Evolutionary conservation across 92 coral and sea anemone genomes (phyloP), one percentile per base, ranked within the genome.

Genomic region (Actinostola sp.): DNA sequence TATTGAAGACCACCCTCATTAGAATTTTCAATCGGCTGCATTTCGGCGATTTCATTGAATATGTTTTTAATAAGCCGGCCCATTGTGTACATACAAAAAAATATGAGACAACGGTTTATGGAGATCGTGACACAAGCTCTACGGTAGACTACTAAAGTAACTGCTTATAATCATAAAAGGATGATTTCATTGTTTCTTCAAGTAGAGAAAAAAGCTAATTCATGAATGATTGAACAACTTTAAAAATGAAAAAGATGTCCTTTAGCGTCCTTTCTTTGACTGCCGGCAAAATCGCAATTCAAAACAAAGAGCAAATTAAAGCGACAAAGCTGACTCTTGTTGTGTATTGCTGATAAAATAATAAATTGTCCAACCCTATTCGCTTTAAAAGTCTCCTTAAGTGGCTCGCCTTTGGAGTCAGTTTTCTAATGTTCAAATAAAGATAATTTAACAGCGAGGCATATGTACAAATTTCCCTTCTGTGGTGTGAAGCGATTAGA

Each of bases 291-390:
- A 64, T 83, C 87, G 88, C 81, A 60, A 70, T 86, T 72, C 92
- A 80, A 83, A 91, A 91, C 97, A 91, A 91, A 91, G 89, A 77
- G 78, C 85, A 91, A 91, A 91, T 91, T 91, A 91, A 91, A 79
- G 67, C 88, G 87, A 91, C 97, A 91, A 91, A 91, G 92, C 81
- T 79, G 62, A 72, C 81, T 76, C 94, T 84, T 81, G 84, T 88
- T 83, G 88, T 83, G 84, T 83, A 63, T 72, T 78, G 79, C 90
- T 48, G 92, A 91, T 87, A 91, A 84, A 91, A 87, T 83, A 83
- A 83, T 78, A 82, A 77, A 82, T 86, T 81, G 84, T 77, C 81
- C 83, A 71, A 45, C 69, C 76, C 63, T 62, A 55, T 46, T 31
- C 58, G 39, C 49, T 73, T 56, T 39, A 48, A n/a, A n/a, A 61